Evolutionary conservation across 2,113 vertebrate genomes (phyloP), one percentile per base, ranked within the genome.

Genomic region (Ornithorhynchus anatinus): DNA sequence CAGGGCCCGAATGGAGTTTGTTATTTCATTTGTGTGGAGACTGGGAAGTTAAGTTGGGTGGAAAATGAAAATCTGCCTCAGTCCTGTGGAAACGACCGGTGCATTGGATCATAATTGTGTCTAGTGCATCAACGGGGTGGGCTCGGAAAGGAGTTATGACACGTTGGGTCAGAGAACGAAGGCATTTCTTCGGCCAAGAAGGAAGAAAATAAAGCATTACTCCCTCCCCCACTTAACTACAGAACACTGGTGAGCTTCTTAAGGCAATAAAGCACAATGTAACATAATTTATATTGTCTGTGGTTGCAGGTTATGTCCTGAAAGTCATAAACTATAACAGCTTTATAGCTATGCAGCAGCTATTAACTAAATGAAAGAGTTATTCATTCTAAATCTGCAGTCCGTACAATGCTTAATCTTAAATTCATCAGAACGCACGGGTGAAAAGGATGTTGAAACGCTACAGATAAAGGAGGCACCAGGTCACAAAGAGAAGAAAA

Each of bases 261-360:
- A 80, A 7, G 66, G 74, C 77, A 54, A 61, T 86, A 75, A 89
- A 87, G 67, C 52, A 80, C 66, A 23, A 59, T 52, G 81, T 71
- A 75, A 77, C 88, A 82, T 81, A 85, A 90, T 89, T 89, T 86
- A 87, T 85, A 86, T 86, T 87, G 88, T 90, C 87, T 91, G 84
- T 83, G 83, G 86, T 78, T 91, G 81, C 80, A 89, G 89, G 89
- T 88, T 90, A 79, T 72, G 86, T 87, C 86, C 85, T 83, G 84
- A 71, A 88, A 87, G 89, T 68, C 14, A 38, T 91, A 89, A 91
- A 91, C 74, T 74, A 77, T 83, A 85, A 71, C 74, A 69, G 79
- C 68, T 89, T 91, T 86, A 91, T 65, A 76, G 82, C 76, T 84
- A 69, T 80, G 77, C 81, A 89, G 82, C 83, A 89, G 80, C 82